Evolutionary conservation across 1,140 invertebrate species (phyloP).

Genomic region (Gryllus bimaculatus): DNA sequence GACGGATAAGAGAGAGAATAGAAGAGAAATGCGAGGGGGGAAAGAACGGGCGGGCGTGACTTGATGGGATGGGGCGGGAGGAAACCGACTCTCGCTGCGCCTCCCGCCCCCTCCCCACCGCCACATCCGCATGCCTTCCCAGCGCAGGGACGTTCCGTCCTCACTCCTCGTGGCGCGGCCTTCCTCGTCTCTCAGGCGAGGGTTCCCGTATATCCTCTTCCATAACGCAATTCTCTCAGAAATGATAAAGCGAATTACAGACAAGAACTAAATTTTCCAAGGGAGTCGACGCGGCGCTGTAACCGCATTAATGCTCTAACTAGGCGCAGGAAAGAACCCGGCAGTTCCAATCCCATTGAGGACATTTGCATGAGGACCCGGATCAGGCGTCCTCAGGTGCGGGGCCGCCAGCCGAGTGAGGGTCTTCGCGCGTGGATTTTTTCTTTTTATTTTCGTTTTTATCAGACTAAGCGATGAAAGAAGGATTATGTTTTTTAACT

Average conservation of each 20-base stretch:
- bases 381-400: neutral
- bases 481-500: too few relatives aligned
- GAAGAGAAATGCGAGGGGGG: too few relatives aligned
- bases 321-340: neutral
- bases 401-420: neutral
- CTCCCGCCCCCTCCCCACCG: neutral
- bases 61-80: neutral
- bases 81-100: neutral
- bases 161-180: neutral
- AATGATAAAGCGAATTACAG: slow-evolving; percentile 5
- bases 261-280: neutral
- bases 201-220: neutral
- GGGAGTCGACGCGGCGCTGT: neutral
- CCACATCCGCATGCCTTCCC: neutral
- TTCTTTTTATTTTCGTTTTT: too few relatives aligned
- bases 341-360: neutral
- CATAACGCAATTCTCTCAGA: neutral
- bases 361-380: neutral
- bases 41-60: too few relatives aligned
- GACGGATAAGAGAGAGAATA: too few relatives aligned
- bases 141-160: neutral
- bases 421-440: neutral
- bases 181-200: neutral
- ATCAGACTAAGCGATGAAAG: too few relatives aligned
- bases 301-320: neutral